phyloP scores from a whole-genome alignment of 2,888 invertebrate genomes.

The Mythimna albipuncta region DNA sequence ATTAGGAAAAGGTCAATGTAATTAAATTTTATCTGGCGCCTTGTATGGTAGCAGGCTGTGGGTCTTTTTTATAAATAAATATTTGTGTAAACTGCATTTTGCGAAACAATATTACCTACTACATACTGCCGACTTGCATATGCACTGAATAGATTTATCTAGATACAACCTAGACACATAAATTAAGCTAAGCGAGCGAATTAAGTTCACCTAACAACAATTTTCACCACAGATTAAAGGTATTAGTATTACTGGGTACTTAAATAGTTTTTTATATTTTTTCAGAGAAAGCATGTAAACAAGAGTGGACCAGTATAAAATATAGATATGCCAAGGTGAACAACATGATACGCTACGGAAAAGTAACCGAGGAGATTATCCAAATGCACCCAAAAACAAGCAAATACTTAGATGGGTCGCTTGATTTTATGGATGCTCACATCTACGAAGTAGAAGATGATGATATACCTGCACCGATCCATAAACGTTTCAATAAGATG shows the following conservation, averaged over 20 bases:
- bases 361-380: slow-evolving; percentile 50
- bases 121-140: neutral
- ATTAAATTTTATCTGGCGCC: too few relatives aligned
- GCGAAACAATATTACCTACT: neutral
- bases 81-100: neutral
- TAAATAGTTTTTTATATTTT: slow-evolving; percentile 10
- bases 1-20: too few relatives aligned
- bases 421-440: slow-evolving; percentile 50
- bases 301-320: slow-evolving; percentile 49
- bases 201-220: neutral
- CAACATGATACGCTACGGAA: slow-evolving; percentile 51
- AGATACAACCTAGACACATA: neutral
- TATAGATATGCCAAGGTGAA: slow-evolving; percentile 49
- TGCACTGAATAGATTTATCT: neutral
- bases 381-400: slow-evolving; percentile 47
- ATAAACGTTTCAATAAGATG: slow-evolving; percentile 52
- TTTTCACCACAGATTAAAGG: neutral
- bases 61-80: neutral
- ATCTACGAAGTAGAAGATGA: slow-evolving; percentile 51
- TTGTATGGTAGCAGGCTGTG: neutral
- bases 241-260: neutral
- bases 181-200: neutral
- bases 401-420: slow-evolving; percentile 49
- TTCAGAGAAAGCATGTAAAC: slow-evolving; percentile 47
- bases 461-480: slow-evolving; percentile 38